Base-by-base conservation (phyloP, 1,140 invertebrate genomes). In the Bombus difficillimus region DNA sequence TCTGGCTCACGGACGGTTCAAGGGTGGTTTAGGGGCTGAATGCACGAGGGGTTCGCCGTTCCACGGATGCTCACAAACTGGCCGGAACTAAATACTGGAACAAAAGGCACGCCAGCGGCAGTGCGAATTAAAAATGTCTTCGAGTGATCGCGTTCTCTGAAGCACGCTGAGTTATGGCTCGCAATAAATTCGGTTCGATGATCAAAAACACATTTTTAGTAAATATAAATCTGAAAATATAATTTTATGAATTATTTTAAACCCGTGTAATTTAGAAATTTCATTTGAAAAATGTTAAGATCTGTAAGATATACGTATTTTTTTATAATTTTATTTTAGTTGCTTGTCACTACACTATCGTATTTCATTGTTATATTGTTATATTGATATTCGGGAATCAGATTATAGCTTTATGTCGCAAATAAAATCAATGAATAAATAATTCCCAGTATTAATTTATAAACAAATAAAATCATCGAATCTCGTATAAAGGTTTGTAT, bases 61-160 rank as follows among this genome's bases (percentile, higher is more conserved):
- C 86, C 89, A 82, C 86, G 85, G 82, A 90, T 90, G 89, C 88
- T 89, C 88, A 80, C 89, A 90, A 91, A 91, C 90, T 91, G 88
- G 85, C 90, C 90, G 90, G 89, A 91, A 91, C 89, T 91, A 91
- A 91, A 91, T 90, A 64, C 84, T 88, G 77, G 89, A 83, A 88
- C 89, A 91, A 90, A 91, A 87, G 89, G 57, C 87, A 62, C 81
- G 84, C 77, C 81, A 81, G 64, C 66, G 81, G 68, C 79, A 62
- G 83, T 59, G 84, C 66, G 81, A 86, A 91, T 91, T 90, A 88
- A 91, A 90, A 91, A 88, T 39, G 76, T 89, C 88, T 83, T 74
- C 76, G 79, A 64, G 64, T 72, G 59, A 88, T 79, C 25, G 75
- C 59, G 18, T 39, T 59, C 41, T 37, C 71, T 57, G 37, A 72